phyloP scores from a whole-genome alignment of 1,140 invertebrate species.

The Drosophila sulfurigaster region DNA sequence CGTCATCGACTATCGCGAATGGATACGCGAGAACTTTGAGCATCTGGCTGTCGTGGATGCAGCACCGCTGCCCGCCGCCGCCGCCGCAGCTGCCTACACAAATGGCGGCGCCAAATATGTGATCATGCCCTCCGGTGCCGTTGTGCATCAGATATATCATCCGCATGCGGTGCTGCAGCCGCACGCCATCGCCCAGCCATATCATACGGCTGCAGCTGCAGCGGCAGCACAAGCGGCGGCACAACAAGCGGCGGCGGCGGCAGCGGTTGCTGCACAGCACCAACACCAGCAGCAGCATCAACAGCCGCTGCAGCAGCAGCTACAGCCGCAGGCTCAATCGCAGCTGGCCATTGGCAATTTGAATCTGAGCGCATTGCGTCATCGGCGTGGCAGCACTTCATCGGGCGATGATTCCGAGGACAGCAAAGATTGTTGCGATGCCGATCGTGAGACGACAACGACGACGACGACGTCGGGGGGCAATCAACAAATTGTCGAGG shows the following conservation, averaged over 20 bases:
- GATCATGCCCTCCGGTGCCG: constrained; percentile 63
- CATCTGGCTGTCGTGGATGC: constrained; percentile 68
- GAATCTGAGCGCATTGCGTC: constrained; percentile 57
- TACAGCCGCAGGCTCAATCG: constrained; percentile 30
- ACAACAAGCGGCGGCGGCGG: constrained; percentile 28
- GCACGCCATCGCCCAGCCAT: constrained; percentile 64
- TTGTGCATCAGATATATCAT: constrained; percentile 69
- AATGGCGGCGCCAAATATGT: constrained; percentile 71
- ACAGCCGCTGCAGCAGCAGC: constrained; percentile 43
- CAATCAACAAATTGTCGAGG: constrained; percentile 38
- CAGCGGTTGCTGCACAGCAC: constrained; percentile 32
- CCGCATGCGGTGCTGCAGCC: constrained; percentile 65
- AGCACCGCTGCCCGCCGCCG: constrained; percentile 56
- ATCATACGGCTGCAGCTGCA: constrained; percentile 45
- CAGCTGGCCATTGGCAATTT: constrained; percentile 34
- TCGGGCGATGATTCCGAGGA: constrained; percentile 83
- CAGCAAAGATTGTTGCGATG: constrained; percentile 82
- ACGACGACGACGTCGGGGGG: not conserved
- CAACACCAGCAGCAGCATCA: constrained; percentile 46
- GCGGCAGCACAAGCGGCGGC: constrained; percentile 32
- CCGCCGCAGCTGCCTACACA: constrained; percentile 46
- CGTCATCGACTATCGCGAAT: constrained; percentile 95
- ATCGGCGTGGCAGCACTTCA: constrained; percentile 81
- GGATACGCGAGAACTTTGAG: constrained; percentile 88
- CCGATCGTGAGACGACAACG: constrained; percentile 22